phyloP scores from a whole-genome alignment of 2,888 invertebrate species.

The Labia minor region DNA sequence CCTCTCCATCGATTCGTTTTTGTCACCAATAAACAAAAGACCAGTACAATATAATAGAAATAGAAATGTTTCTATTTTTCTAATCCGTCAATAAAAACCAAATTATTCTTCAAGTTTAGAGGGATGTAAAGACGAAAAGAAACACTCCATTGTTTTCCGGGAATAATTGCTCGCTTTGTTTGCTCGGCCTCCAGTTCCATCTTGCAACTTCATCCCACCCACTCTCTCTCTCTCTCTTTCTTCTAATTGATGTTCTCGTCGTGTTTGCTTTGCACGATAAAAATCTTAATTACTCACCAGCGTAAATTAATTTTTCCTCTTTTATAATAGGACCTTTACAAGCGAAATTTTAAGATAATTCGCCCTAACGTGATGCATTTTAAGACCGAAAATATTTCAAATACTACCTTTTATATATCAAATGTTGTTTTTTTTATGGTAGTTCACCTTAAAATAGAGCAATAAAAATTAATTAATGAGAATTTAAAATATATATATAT shows the following conservation, averaged over 20 bases:
- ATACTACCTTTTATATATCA: neutral
- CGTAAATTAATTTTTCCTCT: slow-evolving; percentile 4
- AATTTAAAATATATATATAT: neutral
- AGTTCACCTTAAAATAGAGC: neutral
- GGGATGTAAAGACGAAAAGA: no score
- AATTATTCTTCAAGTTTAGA: no score
- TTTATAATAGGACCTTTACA: slow-evolving; percentile 2
- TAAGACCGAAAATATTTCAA: neutral
- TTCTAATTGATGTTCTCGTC: slow-evolving; percentile 13
- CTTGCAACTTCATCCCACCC: neutral
- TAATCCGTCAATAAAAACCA: no score
- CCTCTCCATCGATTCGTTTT: no score
- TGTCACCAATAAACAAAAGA: no score
- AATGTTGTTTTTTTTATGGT: neutral
- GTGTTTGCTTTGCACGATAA: neutral
- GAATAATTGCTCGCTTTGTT: neutral
- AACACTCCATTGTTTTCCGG: neutral
- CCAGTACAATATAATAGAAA: no score
- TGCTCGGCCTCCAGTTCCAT: neutral
- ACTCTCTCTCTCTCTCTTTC: neutral
- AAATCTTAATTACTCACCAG: slow-evolving; percentile 3
- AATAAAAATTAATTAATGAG: neutral
- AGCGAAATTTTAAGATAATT: slow-evolving; percentile 13
- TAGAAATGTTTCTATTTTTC: no score
- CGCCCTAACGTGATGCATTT: neutral